Base-by-base conservation (phyloP, 2,113 vertebrate genomes). In the Cranoglanis bouderius region DNA sequence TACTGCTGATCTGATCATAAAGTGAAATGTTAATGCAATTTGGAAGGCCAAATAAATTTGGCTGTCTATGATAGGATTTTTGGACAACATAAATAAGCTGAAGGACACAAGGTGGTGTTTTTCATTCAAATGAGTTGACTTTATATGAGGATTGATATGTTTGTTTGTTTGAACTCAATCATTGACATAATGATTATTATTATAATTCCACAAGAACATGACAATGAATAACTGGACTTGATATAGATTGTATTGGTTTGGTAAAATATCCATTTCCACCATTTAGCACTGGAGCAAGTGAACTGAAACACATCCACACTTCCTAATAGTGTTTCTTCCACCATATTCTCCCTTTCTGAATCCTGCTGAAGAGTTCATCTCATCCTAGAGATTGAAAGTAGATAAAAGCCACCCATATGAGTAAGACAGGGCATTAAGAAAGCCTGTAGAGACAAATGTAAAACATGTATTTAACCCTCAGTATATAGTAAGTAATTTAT, bases 1-100 rank as follows among this genome's bases (percentile, higher is more conserved):
- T 55, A 78, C 81, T 55, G 81, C 32, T 78, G 80, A 87, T 87
- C 29, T 84, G 57, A 21, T 87, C 80, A 67, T 75, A 77, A 87
- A 26, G 40, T 75, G 24, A 84, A 83, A 87, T 38, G 26, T 21
- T 84, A 65, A 88, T 82, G 53, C 9, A 53, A 85, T 85, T 83
- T 77, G 70, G 57, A 90, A 82, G 81, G 57, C 82, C 72, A n/a
- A 78, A 59, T 43, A 75, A 35, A 77, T 43, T 18, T 70, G 12
- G 0, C 4, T 78, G 18, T 19, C 32, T 65, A 9, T 35, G 21
- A 74, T 55, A 14, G 24, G 16, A 32, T 72, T 55, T 57, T 46
- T 75, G 5, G 26, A 13, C 16, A n/a, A 78, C 0, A 84, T 21
- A 63, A 83, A 40, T 8, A 75, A n/a, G 16, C 72, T 65, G 32